Base-by-base conservation (phyloP, 2,888 invertebrate species). In the Tipula unca region DNA sequence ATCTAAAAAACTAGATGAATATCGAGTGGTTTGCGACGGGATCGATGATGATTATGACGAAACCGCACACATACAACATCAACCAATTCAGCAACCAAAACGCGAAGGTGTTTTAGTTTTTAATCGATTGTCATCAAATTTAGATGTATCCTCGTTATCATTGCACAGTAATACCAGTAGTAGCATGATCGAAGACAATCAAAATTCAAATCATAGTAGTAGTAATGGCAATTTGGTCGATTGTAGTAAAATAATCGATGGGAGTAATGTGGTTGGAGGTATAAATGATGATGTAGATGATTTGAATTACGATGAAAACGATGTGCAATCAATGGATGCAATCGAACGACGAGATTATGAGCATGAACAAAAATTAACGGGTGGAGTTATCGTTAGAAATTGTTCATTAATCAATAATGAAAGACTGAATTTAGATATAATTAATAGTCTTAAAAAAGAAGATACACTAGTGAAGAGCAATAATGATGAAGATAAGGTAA, bases 311-410 rank as follows among this genome's bases (percentile, higher is more conserved):
- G 85, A 85, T 32, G 85, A 87, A 84, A 89, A 89, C 39, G 90
- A 91, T 86, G 90, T 91, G 85, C 89, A 90, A 88, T 90, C 90
- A 13, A 90, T 91, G 89, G 91, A 90, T 88, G 89, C 90, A 86
- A 89, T 91, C 85, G 91, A 91, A 87, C 89, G 91, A n/a, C 88
- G 89, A 8, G 91, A 91, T 86, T 91, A 90, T 87, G 91, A 91
- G 86, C 89, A 88, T 32, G 91, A 91, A 85, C 90, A 91, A 87
- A 89, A 89, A 83, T 87, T 91, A 25, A 90, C 90, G 10, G 91
- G 90, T 20, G 90, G 89, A 85, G 89, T 90, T 48, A 88, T 91
- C 82, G 87, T 91, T 48, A 89, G 90, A 87, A 89, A 88, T 86
- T 90, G 88, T 87, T 89, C 90, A 35, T 87, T 91, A 86, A 87